Evolutionary conservation across 2,888 invertebrate species (phyloP), one percentile per base, ranked within the genome.

Genomic region (Epinotia ramella): DNA sequence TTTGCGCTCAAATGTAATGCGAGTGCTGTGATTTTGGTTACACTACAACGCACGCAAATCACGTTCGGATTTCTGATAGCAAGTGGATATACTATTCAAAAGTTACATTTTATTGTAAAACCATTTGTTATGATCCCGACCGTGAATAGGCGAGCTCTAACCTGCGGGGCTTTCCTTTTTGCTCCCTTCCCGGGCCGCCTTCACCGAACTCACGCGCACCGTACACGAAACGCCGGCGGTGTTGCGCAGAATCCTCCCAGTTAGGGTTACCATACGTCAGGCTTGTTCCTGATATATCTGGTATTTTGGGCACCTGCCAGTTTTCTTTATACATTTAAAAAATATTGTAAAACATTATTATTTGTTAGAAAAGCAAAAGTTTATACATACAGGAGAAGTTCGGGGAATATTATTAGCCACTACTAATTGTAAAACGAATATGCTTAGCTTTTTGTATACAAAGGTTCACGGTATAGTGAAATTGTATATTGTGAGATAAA

Each of bases 171-270:
- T 60, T 60, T 46, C 46, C 46, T 69, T 69, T 68, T 69, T 68
- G 68, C 59, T 60, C 46, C 68, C 28, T 69, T 44, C 18, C 16
- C 59, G 24, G 20, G 68, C 66, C 66, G 66, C 46, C 57, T 53
- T 44, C 11, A 33, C 59, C 49, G 49, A 65, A 56, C 73, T 65
- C 65, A 73, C 59, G 65, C 60, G 67, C 73, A 73, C 40, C 40
- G 20, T 24, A 33, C 73, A 73, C 66, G 73, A 67, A 56, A 12
- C 65, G 73, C 73, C 73, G 59, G 59, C 49, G 73, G 73, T 65
- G 59, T 49, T 33, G 57, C 44, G n/a, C 59, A 60, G 28, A 69
- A 46, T 69, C 57, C 40, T 67, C 57, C 57, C 68, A 57, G 57
- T 44, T 57, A 49, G n/a, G 53, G n/a, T 53, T 53, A 53, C 53